A percentile compares a stretch with the other conserved stretches of the same genome.
phyloP scores from a whole-genome alignment of 2,888 invertebrate species.

The Phalangium opilio region DNA sequence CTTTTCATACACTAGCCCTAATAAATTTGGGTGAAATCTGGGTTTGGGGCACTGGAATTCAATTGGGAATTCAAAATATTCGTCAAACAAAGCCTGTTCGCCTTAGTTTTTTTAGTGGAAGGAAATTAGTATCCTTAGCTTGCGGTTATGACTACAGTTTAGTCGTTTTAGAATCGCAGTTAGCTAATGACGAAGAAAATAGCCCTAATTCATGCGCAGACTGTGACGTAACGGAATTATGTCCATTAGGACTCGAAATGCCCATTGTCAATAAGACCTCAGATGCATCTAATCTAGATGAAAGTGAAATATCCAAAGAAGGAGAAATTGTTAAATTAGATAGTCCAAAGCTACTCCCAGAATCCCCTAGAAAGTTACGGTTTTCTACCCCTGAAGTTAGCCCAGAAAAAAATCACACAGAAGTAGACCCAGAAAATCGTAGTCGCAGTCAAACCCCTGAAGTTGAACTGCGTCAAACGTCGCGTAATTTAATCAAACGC shows the following conservation, averaged over 20 bases:
- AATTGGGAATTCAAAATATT: conserved; percentile 23
- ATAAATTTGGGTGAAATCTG: conserved; percentile 27
- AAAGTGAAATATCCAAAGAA: too few species aligned
- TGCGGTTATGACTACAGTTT: conserved; percentile 28
- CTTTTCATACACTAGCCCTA: conserved; percentile 27
- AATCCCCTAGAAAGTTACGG: not conserved
- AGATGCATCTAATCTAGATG: too few species aligned
- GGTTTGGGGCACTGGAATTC: conserved; percentile 29
- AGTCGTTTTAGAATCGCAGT: conserved; percentile 24
- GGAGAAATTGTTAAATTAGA: too few species aligned
- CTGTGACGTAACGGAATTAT: conserved; percentile 39
- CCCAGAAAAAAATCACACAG: too few species aligned
- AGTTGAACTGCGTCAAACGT: not conserved
- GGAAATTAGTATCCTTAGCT: conserved; percentile 24
- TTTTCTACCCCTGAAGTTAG: too few species aligned
- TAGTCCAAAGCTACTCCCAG: not conserved
- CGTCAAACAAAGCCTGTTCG: conserved; percentile 20
- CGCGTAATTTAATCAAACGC: not conserved
- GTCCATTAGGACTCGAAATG: conserved; percentile 16
- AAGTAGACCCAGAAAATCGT: not conserved
- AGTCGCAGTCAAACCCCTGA: not conserved
- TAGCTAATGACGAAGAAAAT: conserved; percentile 1
- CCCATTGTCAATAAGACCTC: too few species aligned
- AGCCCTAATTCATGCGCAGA: not conserved
- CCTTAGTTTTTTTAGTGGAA: conserved; percentile 23